Evolutionary conservation across 2,113 vertebrate species (phyloP).

Genomic region (Ia io): DNA sequence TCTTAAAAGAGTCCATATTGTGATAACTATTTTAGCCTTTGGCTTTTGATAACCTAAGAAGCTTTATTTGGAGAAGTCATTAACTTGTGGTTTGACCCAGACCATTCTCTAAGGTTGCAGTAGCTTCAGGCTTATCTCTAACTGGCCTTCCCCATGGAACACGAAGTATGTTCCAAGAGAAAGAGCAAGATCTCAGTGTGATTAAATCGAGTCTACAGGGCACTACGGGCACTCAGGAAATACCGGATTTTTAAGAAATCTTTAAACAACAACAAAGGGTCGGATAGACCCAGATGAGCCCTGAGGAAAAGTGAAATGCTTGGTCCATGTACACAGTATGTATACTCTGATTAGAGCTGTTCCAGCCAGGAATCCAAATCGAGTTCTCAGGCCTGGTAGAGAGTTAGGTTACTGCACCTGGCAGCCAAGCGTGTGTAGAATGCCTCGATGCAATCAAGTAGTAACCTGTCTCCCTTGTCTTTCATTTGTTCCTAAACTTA

Average conservation of each 20-base stretch:
- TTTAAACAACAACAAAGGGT: neutral
- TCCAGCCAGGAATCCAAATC: neutral
- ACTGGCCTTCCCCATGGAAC: neutral
- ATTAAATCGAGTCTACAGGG: neutral
- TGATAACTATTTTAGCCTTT: neutral
- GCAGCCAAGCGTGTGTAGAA: neutral
- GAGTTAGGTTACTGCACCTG: constrained; percentile 15
- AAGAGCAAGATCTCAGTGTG: neutral
- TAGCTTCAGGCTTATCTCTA: constrained; percentile 7
- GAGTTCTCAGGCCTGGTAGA: neutral
- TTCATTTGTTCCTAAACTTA: neutral
- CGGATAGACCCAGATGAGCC: neutral
- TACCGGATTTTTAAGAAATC: neutral
- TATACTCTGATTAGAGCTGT: neutral
- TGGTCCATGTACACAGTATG: fast-evolving
- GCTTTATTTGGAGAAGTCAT: constrained; percentile 57
- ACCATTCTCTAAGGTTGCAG: neutral
- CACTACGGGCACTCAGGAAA: neutral
- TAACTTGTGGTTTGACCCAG: constrained; percentile 9
- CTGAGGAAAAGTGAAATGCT: neutral
- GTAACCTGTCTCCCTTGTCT: neutral
- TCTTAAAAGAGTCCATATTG: neutral
- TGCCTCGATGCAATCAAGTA: neutral
- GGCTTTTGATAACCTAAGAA: constrained; percentile 23
- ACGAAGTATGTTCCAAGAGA: neutral